Evolutionary conservation across 1,140 invertebrate genomes (phyloP), one percentile per base, ranked within the genome.

Genomic region (Scaptomyza montana): DNA sequence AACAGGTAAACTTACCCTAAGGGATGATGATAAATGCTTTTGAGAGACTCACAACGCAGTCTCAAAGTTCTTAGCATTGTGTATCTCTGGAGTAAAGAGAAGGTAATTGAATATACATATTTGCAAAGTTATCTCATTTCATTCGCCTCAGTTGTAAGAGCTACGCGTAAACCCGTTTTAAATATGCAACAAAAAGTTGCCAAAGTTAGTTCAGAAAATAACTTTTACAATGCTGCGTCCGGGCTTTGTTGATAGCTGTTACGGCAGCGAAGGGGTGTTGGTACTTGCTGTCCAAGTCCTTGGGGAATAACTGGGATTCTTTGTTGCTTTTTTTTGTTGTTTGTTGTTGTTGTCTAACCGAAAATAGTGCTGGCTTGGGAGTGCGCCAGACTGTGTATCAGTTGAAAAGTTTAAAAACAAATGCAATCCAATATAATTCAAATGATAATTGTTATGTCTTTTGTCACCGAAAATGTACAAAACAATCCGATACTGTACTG

Each of bases 91-190:
- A 36, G 57, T 21, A 36, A 45, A 30, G 19, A 25, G 7, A n/a
- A 62, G 47, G 70, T 77, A 79, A 79, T 79, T 79, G 77, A 79
- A 79, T 79, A 79, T 73, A 73, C 70, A 73, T 77, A 77, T 79
- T 79, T 74, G 74, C 64, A 79, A 79, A 79, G 77, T 79, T 79
- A 73, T 77, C 77, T 74, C 77, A 77, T 79, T 79, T 73, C 55
- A 74, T 65, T 65, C 60, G 55, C 33, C 54, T 41, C 46, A 39
- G 59, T 30, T 55, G 43, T 43, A 54, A 36, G 47, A 65, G 61
- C 46, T 56, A 25, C 43, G 74, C 64, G 56, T 65, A 74, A 77
- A 65, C 74, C 74, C 70, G 70, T 79, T 79, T 79, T 77, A 77
- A 77, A 77, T 79, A 77, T 79, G 74, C 77, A 77, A 77, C 74